Conservation (phyloP, 1,140 invertebrate genomes). For the Dryas iulia region DNA sequence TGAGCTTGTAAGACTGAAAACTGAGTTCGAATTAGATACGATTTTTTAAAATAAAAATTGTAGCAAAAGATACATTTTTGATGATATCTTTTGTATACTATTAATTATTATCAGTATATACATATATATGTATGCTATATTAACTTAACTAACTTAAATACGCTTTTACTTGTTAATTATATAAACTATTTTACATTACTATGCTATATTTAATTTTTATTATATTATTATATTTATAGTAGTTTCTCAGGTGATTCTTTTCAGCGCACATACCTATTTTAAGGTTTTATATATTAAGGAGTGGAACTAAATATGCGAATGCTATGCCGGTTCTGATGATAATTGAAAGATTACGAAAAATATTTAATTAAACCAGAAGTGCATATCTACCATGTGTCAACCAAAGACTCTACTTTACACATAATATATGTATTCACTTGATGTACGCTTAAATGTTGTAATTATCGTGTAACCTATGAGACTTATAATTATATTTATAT, state of each 20-base stretch:
- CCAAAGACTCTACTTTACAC: background rate
- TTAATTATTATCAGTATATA: background rate
- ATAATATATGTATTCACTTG: background rate
- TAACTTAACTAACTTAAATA: background rate
- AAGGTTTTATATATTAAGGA: background rate
- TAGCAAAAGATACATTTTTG: conserved; percentile 3
- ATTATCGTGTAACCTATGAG: background rate
- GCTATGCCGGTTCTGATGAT: background rate
- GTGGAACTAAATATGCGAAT: background rate
- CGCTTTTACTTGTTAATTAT: background rate
- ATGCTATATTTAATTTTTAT: background rate
- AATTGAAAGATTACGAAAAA: background rate
- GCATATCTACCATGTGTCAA: background rate
- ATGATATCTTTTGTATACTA: background rate
- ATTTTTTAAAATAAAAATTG: background rate
- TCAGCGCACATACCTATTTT: background rate
- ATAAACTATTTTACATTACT: background rate
- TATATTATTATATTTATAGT: background rate
- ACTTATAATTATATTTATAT: background rate
- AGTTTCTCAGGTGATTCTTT: background rate
- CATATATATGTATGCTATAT: conserved; percentile 1
- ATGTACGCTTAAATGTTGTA: conserved; percentile 2
- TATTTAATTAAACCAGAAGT: background rate
- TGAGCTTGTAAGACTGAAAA: conserved; percentile 4
- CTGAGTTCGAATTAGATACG: background rate